These are phyloP conservation scores for Aurelia coerulea DNA, from an alignment of 30 jellyfish, hydroid and myxozoan species.

Conservation along the genomic window DNA sequence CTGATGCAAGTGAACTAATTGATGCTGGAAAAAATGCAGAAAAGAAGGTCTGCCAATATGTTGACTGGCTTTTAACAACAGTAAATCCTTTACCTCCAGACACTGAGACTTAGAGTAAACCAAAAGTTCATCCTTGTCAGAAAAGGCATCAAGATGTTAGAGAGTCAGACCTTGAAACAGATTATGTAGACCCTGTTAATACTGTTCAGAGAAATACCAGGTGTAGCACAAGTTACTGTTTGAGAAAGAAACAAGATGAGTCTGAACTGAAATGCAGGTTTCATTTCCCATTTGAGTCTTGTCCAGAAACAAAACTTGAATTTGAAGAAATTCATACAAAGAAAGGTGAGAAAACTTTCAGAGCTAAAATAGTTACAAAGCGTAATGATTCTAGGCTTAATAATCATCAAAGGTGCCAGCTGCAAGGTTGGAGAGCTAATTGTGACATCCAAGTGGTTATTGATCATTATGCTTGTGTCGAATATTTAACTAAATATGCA, in stretches of 20 bases:
- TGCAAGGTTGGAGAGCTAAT: conserved; percentile 64
- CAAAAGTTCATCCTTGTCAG: conserved; percentile 39
- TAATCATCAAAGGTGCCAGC: conserved; percentile 21
- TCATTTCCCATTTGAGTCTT: too few relatives aligned
- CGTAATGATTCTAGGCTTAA: conserved; percentile 47
- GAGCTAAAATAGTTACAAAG: conserved; percentile 7
- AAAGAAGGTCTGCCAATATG: conserved; percentile 2
- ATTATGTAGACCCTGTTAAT: conserved; percentile 36
- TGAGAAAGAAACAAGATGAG: too few relatives aligned
- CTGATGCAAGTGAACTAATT: background rate
- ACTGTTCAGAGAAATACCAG: too few relatives aligned
- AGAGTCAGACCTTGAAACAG: background rate
- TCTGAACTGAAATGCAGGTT: too few relatives aligned
- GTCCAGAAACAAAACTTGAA: too few relatives aligned
- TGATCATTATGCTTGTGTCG: conserved; percentile 46
- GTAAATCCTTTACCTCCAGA: background rate
- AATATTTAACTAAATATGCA: conserved; percentile 61
- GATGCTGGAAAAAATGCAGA: conserved; percentile 22
- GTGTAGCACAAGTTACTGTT: too few relatives aligned
- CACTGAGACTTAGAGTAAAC: conserved; percentile 49
- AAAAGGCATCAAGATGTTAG: background rate
- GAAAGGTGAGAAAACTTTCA: background rate
- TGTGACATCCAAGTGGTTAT: conserved; percentile 13
- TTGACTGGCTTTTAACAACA: conserved; percentile 7
- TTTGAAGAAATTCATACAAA: too few relatives aligned